Percentiles rank a stretch among this genome's conserved stretches.
phyloP scores from a whole-genome alignment of 2,113 vertebrate genomes.

The Zosterops lateralis region DNA sequence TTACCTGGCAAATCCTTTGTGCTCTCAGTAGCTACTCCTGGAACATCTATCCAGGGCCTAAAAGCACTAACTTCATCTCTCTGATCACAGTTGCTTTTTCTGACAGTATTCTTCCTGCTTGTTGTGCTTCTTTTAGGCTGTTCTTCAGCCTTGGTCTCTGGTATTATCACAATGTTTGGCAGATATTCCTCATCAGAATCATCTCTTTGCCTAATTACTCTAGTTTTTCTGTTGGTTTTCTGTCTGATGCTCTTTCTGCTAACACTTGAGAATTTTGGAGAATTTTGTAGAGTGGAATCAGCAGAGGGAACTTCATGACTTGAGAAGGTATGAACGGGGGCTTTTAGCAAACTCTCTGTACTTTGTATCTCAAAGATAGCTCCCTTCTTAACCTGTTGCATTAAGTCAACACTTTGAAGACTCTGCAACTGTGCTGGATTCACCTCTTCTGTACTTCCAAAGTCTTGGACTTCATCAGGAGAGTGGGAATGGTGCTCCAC shows the following conservation, averaged over 20 bases:
- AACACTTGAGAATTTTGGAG: neutral
- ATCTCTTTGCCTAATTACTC: neutral
- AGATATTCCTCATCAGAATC: neutral
- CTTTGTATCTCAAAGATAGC: neutral
- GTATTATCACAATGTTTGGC: neutral
- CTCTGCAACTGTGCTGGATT: neutral
- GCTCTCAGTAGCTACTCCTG: neutral
- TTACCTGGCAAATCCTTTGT: neutral
- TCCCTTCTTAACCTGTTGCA: neutral
- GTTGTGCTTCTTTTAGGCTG: neutral
- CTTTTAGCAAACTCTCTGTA: neutral
- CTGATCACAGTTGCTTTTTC: neutral
- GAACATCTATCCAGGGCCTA: neutral
- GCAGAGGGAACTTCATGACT: neutral
- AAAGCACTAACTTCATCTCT: neutral
- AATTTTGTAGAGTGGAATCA: neutral
- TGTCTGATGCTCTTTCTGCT: neutral
- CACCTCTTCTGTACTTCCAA: neutral
- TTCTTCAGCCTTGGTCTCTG: neutral
- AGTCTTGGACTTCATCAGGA: neutral
- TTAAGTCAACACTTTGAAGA: neutral
- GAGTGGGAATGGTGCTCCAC: neutral
- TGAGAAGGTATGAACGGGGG: neutral
- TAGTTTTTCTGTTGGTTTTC: conserved; percentile 29
- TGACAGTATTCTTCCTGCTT: neutral